Conservation (phyloP, 2,888 invertebrate genomes). For the Idaea biselata region DNA sequence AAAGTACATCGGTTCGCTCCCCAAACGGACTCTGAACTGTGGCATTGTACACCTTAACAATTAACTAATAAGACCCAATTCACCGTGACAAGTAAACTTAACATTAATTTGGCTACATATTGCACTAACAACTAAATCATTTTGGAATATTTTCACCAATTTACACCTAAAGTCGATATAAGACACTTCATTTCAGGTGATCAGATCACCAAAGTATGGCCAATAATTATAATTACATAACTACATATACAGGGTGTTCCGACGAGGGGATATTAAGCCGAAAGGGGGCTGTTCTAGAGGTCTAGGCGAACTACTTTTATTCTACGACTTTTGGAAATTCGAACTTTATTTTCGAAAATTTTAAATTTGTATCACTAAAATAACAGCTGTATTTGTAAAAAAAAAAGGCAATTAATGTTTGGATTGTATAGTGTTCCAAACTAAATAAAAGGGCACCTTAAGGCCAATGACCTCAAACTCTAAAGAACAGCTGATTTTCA, state of each 20-base stretch:
- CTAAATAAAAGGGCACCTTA: too few species aligned
- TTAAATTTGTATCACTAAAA: too few species aligned
- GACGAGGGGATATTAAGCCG: too few species aligned
- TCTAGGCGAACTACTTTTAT: too few species aligned
- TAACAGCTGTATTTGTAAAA: conserved; percentile 9
- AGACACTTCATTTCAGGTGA: conserved; percentile 26
- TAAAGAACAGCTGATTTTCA: too few species aligned
- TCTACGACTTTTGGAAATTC: too few species aligned
- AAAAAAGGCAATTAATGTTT: too few species aligned
- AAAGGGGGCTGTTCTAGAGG: too few species aligned
- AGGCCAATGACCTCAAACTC: too few species aligned
- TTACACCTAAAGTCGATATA: conserved; percentile 27
- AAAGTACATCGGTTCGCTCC: conserved; percentile 3
- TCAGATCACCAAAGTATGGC: not conserved
- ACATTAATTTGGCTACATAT: conserved; percentile 60
- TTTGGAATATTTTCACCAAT: conserved; percentile 36
- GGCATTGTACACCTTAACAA: conserved; percentile 30
- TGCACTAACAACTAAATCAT: conserved; percentile 49
- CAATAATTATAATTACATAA: not conserved
- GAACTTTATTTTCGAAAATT: too few species aligned
- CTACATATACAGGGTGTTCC: not conserved
- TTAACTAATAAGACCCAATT: conserved; percentile 3
- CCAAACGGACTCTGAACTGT: conserved; percentile 47
- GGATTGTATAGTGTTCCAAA: too few species aligned
- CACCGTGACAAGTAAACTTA: conserved; percentile 7